Evolutionary conservation across 1,140 invertebrate species (phyloP), one percentile per base, ranked within the genome.

Genomic region (Tigriopus japonicus): DNA sequence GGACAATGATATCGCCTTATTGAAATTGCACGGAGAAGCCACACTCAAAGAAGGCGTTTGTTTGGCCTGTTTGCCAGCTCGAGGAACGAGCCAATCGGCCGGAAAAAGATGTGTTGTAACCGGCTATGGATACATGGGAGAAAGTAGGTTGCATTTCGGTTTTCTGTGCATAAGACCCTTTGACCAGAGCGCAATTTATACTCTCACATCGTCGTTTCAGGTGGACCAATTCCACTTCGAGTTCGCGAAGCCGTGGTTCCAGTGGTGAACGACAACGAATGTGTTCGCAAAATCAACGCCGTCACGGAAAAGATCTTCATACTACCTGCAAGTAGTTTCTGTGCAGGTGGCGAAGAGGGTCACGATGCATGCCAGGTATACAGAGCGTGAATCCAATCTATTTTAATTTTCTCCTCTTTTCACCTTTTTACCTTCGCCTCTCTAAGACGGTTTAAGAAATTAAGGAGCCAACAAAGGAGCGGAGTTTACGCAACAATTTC

Each of bases 301-400:
- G 88, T 92, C 19, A 92, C 88, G 0, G 87, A 92, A 70, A 92
- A 92, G 71, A 86, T 88, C 66, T 93, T 93, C 69, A 89, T 91
- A 63, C 69, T 93, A 64, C 88, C 88, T 15, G 86, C 87, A 1
- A 68, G 85, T 65, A 90, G 86, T 68, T 94, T 92, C 74, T 94
- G 89, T 71, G 88, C 88, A 9, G 88, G 89, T 12, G 89, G 88
- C 0, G 87, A 92, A 72, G 80, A 85, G 67, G 87, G 87, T 52
- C 88, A 90, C 69, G 88, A 93, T 71, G 88, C 88, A 52, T 94
- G 89, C 69, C 89, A 91, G 80, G 86, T 87, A 75, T n/a, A 59
- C 15, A n/a, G n/a, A 59, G 52, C 42, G 10, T n/a, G n/a, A 12
- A 10, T n/a, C 42, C 42, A n/a, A 43, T 43, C 12, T 43, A 10